A percentile compares a stretch with the other conserved stretches of the same genome.
Evolutionary conservation across 2,797 vertebrate species (phyloP).

Genomic region (Choloepus didactylus): DNA sequence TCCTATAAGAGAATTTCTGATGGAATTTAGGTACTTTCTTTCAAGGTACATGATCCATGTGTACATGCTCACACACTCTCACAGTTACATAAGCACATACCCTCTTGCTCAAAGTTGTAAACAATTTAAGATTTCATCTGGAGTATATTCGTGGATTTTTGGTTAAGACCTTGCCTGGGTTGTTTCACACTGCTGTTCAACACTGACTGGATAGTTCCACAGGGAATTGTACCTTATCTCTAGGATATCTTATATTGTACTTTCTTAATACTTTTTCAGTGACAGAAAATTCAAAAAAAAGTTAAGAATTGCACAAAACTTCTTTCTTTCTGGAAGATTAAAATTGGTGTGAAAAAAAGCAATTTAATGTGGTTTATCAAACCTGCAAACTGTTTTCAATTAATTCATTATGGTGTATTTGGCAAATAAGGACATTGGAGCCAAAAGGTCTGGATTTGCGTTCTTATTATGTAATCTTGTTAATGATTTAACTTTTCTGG

Average conservation of each 20-base stretch:
- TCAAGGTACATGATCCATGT: not conserved
- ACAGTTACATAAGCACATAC: not conserved
- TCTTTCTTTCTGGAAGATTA: not conserved
- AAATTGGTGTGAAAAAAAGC: not conserved
- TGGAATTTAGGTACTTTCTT: not conserved
- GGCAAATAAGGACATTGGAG: not conserved
- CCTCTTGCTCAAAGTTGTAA: not conserved
- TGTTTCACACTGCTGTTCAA: not conserved
- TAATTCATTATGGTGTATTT: not conserved
- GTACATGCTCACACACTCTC: not conserved
- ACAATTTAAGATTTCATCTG: not conserved
- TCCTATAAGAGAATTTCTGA: not conserved
- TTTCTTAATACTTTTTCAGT: not conserved
- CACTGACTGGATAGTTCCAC: not conserved
- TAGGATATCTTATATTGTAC: not conserved
- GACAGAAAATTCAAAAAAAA: not conserved
- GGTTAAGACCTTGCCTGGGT: not conserved
- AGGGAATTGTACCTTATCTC: not conserved
- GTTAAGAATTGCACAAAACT: not conserved
- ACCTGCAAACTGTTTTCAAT: not conserved
- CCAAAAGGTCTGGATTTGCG: not conserved
- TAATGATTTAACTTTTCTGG: conserved; percentile 20
- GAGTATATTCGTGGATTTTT: not conserved
- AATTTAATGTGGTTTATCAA: not conserved
- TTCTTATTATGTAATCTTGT: not conserved